phyloP scores from a whole-genome alignment of 2,888 invertebrate species.

The Andrena marginata region DNA sequence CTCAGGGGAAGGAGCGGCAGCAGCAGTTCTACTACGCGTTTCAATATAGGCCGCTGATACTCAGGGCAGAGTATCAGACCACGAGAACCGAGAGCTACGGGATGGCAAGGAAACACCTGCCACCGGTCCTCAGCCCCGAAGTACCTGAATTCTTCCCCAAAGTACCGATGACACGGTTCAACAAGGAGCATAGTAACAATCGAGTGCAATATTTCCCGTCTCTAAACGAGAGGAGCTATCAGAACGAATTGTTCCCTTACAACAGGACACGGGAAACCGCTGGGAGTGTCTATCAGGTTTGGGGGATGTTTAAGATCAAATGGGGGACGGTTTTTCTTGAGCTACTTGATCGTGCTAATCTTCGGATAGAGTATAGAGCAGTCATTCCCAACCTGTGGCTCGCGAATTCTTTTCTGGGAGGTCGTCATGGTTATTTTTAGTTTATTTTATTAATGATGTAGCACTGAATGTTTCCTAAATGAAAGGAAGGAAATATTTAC shows the following conservation, averaged over 20 bases:
- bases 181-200: conserved; percentile 57
- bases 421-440: too few relatives aligned
- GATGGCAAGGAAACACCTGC: conserved; percentile 43
- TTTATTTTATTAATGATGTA: too few relatives aligned
- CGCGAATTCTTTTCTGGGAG: too few relatives aligned
- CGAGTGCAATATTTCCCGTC: conserved; percentile 76
- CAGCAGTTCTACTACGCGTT: conserved; percentile 66
- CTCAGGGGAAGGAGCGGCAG: conserved; percentile 37
- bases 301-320: too few relatives aligned
- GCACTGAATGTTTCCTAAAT: too few relatives aligned
- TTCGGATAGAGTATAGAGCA: too few relatives aligned
- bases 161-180: conserved; percentile 49
- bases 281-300: conserved; percentile 78
- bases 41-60: conserved; percentile 63
- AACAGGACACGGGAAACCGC: conserved; percentile 65
- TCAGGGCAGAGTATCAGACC: conserved; percentile 57
- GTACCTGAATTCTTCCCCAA: conserved; percentile 83
- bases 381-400: too few relatives aligned
- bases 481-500: too few relatives aligned
- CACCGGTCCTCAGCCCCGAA: conserved; percentile 72
- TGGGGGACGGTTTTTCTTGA: too few relatives aligned
- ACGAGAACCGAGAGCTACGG: conserved; percentile 35
- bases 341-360: too few relatives aligned
- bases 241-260: conserved; percentile 78
- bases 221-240: conserved; percentile 76